Evolutionary conservation across 2,797 vertebrate genomes (phyloP).

Genomic region (Buceros bicornis): DNA sequence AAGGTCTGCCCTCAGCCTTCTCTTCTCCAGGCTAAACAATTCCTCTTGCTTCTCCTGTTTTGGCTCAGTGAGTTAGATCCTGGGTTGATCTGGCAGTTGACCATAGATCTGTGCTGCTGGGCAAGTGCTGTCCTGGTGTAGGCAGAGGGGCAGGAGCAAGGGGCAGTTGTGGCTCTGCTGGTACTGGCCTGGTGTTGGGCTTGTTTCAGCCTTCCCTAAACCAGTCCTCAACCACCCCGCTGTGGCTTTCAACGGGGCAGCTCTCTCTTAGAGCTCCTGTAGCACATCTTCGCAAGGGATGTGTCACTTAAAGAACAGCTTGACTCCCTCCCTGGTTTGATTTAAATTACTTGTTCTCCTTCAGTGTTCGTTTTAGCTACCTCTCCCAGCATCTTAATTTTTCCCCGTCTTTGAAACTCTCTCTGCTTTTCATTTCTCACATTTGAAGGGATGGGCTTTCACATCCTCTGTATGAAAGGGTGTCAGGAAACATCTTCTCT

Average conservation of each 20-base stretch:
- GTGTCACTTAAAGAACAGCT: not conserved
- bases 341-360: not conserved
- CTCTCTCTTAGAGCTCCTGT: not conserved
- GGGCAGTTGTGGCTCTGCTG: not conserved
- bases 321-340: not conserved
- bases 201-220: not conserved
- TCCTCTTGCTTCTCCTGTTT: not conserved
- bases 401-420: not conserved
- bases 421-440: not conserved
- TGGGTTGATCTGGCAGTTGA: not conserved
- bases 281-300: not conserved
- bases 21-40: no score
- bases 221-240: not conserved
- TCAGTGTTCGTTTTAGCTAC: not conserved
- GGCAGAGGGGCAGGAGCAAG: not conserved
- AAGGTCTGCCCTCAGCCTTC: no score
- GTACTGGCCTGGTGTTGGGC: not conserved
- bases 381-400: not conserved
- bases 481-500: not conserved
- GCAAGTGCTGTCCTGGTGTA: accelerated
- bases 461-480: not conserved
- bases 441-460: not conserved
- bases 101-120: not conserved
- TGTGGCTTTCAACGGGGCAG: not conserved
- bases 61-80: not conserved